These are phyloP conservation scores for Sardina pilchardus DNA, from an alignment of 2,113 vertebrate species.

Conservation along the genomic window DNA sequence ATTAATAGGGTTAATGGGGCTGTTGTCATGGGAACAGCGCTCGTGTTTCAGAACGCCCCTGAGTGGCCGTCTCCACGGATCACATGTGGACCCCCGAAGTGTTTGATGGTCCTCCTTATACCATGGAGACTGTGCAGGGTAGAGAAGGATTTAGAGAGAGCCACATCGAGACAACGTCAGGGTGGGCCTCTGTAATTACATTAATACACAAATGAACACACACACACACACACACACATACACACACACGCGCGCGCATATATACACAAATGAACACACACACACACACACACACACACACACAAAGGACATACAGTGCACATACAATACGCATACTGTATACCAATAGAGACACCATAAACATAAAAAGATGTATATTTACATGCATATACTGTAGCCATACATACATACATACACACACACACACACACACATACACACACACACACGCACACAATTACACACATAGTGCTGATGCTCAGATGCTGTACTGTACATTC, in stretches of 20 bases:
- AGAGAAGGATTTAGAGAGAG: background rate
- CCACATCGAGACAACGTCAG: background rate
- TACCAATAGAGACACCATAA: no score
- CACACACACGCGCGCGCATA: background rate
- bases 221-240: background rate
- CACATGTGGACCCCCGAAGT: background rate
- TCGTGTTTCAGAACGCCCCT: background rate
- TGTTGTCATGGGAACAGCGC: background rate
- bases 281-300: background rate
- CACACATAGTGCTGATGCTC: no score
- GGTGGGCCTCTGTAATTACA: background rate
- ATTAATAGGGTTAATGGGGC: constrained; percentile 5
- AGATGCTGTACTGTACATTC: no score
- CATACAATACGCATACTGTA: no score
- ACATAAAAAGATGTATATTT: background rate
- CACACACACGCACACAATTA: background rate
- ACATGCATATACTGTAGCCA: background rate
- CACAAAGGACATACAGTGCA: background rate
- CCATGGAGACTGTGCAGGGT: background rate
- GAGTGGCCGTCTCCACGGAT: background rate
- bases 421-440: background rate
- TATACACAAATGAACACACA: background rate
- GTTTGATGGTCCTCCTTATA: background rate
- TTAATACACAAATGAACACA: background rate
- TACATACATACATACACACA: background rate